These are phyloP conservation scores for Petrocephalus sullivani DNA, from an alignment of 2,797 vertebrate genomes.

Conservation along the genomic window DNA sequence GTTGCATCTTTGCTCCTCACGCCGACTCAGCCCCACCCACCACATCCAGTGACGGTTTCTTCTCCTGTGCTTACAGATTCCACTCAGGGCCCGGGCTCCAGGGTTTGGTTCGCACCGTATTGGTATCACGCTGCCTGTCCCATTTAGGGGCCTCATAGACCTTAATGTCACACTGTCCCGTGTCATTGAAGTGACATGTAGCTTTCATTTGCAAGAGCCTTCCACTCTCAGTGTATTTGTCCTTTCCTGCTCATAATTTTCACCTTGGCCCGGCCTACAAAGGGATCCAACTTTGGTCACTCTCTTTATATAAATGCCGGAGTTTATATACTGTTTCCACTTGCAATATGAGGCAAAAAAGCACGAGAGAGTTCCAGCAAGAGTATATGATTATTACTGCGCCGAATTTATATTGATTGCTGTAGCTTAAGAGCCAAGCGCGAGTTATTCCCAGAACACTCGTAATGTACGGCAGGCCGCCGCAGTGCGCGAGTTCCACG, in stretches of 20 bases:
- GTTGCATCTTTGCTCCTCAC: background rate
- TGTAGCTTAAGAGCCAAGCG: constrained; percentile 63
- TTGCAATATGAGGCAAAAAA: constrained; percentile 29
- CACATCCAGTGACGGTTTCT: constrained; percentile 38
- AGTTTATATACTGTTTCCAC: constrained; percentile 22
- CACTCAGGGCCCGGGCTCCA: background rate
- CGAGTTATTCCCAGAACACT: constrained; percentile 55
- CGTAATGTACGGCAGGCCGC: constrained; percentile 41
- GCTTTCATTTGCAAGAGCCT: constrained; percentile 15
- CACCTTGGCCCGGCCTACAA: background rate
- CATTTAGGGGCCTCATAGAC: constrained; percentile 49
- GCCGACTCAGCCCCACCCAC: background rate
- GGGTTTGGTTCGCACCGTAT: constrained; percentile 34
- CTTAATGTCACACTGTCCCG: constrained; percentile 46
- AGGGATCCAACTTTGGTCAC: background rate
- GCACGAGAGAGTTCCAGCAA: constrained; percentile 49
- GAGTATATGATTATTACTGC: constrained; percentile 65
- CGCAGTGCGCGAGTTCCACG: constrained; percentile 52
- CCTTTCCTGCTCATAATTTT: background rate
- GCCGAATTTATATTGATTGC: constrained; percentile 73
- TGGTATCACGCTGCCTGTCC: constrained; percentile 49
- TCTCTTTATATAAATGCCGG: background rate
- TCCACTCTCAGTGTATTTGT: background rate
- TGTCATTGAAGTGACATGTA: constrained; percentile 17
- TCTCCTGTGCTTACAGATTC: background rate